Evolutionary conservation across 2,113 vertebrate species (phyloP).

Genomic region (Tor tambroides): DNA sequence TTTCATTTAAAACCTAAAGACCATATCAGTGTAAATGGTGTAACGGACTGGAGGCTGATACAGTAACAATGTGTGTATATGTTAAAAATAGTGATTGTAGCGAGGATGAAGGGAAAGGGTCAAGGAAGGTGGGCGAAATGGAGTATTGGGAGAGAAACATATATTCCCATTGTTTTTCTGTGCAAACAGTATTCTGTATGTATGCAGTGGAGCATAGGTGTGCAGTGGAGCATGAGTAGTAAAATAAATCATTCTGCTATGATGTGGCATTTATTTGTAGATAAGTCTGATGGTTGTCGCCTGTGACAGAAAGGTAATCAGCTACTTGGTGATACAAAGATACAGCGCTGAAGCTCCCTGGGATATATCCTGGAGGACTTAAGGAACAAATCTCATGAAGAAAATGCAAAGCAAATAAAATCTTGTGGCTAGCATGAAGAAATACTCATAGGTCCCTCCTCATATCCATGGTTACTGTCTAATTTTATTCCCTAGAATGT

Average conservation of each 20-base stretch:
- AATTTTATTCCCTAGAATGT: background rate
- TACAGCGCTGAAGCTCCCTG: background rate
- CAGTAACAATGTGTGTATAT: slow-evolving; percentile 36
- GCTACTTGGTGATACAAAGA: slow-evolving; percentile 5
- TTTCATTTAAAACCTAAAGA: slow-evolving; percentile 59
- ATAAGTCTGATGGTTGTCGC: slow-evolving; percentile 65
- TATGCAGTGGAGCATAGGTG: background rate
- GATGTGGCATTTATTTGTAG: slow-evolving; percentile 59
- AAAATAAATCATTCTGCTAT: slow-evolving; percentile 58
- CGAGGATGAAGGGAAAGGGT: background rate
- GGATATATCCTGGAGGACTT: background rate
- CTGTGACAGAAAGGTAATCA: slow-evolving; percentile 66
- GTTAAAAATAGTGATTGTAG: slow-evolving; percentile 9
- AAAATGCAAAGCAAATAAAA: slow-evolving; percentile 39
- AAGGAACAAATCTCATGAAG: slow-evolving; percentile 20
- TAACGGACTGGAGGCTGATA: slow-evolving; percentile 61
- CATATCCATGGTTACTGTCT: background rate
- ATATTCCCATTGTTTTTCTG: slow-evolving; percentile 7
- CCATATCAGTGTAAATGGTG: slow-evolving; percentile 61
- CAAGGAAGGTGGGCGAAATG: background rate
- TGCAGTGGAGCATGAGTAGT: slow-evolving; percentile 14
- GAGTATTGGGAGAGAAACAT: background rate
- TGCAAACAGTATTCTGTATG: slow-evolving; percentile 38
- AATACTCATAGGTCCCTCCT: background rate
- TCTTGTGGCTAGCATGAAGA: background rate